phyloP scores from a whole-genome alignment of 2,888 invertebrate genomes.

The Aquatica leii region DNA sequence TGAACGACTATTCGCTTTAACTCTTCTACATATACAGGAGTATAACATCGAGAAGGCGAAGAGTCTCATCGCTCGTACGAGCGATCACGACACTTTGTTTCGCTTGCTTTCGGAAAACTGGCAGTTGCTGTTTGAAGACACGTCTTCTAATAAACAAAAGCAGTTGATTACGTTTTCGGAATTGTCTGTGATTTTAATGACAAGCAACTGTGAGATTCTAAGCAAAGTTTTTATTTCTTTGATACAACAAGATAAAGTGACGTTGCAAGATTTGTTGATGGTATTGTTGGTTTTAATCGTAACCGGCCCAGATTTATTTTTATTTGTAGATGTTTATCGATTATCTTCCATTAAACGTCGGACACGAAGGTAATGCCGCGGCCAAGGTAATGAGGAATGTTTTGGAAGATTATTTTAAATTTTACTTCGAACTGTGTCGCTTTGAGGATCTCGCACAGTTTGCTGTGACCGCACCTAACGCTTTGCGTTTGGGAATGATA shows the following conservation, averaged over 20 bases:
- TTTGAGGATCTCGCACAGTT: slow-evolving; percentile 48
- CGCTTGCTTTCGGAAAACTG: slow-evolving; percentile 61
- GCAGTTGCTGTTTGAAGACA: slow-evolving; percentile 64
- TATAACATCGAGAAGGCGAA: slow-evolving; percentile 62
- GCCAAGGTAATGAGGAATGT: slow-evolving; percentile 63
- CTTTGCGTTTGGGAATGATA: slow-evolving; percentile 66
- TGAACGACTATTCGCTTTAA: slow-evolving; percentile 60
- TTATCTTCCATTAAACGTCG: slow-evolving; percentile 72
- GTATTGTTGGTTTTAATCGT: slow-evolving; percentile 40
- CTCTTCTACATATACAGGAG: slow-evolving; percentile 64
- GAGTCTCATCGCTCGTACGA: slow-evolving; percentile 49
- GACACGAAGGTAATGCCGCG: slow-evolving; percentile 62
- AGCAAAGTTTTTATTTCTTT: slow-evolving; percentile 62
- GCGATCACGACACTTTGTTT: slow-evolving; percentile 55
- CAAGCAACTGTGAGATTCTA: slow-evolving; percentile 60
- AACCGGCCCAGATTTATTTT: not conserved
- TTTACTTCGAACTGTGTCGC: slow-evolving; percentile 54
- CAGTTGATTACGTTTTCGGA: slow-evolving; percentile 64
- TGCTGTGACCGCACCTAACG: slow-evolving; percentile 31
- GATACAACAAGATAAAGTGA: slow-evolving; percentile 59
- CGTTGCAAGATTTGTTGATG: slow-evolving; percentile 60
- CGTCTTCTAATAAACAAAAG: slow-evolving; percentile 56
- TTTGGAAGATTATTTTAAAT: slow-evolving; percentile 62
- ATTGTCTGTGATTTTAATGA: slow-evolving; percentile 63
- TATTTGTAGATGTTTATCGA: slow-evolving; percentile 67